Base-by-base conservation (phyloP, 2,797 vertebrate genomes). In the Todus mexicanus region DNA sequence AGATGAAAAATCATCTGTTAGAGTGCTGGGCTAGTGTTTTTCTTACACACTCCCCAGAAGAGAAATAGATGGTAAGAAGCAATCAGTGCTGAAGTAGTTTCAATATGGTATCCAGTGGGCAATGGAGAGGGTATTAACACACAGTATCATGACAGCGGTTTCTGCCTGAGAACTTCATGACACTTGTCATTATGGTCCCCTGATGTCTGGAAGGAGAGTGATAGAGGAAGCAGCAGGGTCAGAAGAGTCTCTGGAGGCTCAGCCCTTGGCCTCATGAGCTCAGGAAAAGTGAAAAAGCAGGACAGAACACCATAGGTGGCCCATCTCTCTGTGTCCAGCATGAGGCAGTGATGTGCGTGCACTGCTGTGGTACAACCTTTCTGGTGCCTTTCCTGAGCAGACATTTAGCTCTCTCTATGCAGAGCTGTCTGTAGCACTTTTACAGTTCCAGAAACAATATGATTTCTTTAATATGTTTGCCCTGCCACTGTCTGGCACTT, bases 401-500 rank as follows among this genome's bases (percentile, higher is more conserved):
- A 11, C 5, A 20, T 38, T 87, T 65, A 66, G 22, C 10, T 60
- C 15, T 19, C 29, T 84, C n/a, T 73, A 5, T 38, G 59, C 31
- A 93, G 64, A 84, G 11, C 50, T 77, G 47, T 75, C 81, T 61
- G 11, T 29, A 87, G 47, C 86, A 87, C 60, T 91, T 94, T 61
- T 56, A 48, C 37, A 70, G 68, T 68, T 78, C 72, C 54, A 84
- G 78, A 96, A 96, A 94, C 72, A 92, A 72, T 80, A 77, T 22
- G n/a, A 78, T 87, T 91, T 90, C 78, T 94, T 74, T 66, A 89
- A 85, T 72, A 83, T 65, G 59, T 94, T 90, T 92, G 70, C 82
- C 75, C 47, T 94, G 61, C 23, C 82, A 82, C 50, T 90, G 87
- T 92, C 93, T 96, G 59, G 40, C 92, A 93, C 93, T 84, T 96